phyloP scores from a whole-genome alignment of 2,888 invertebrate species.

The Thelaira solivaga region DNA sequence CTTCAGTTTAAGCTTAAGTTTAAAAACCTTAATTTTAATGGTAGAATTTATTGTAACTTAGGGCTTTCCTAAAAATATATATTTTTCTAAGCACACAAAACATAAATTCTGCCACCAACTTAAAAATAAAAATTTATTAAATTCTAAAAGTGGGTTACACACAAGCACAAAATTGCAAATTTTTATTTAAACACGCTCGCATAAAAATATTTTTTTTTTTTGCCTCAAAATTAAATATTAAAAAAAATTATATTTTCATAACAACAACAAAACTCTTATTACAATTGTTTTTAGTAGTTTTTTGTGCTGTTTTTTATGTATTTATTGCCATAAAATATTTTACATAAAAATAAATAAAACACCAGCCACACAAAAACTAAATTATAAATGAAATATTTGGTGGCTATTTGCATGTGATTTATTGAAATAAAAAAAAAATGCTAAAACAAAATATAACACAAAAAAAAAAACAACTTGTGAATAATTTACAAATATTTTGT shows the following conservation, averaged over 20 bases:
- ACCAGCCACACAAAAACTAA: conserved; percentile 29
- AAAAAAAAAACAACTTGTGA: no score
- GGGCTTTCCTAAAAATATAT: neutral
- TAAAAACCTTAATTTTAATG: no score
- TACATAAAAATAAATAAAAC: conserved; percentile 37
- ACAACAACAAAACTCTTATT: neutral
- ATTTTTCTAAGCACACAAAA: neutral
- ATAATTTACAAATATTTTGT: conserved; percentile 22
- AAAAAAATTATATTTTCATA: no score
- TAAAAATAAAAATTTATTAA: conserved; percentile 16
- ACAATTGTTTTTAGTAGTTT: conserved; percentile 33
- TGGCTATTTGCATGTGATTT: conserved; percentile 33
- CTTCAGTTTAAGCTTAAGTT: no score
- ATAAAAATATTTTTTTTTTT: no score
- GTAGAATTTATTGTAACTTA: no score
- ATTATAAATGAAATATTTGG: conserved; percentile 41
- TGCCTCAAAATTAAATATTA: no score
- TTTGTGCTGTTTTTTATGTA: neutral
- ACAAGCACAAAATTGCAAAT: conserved; percentile 9
- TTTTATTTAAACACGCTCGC: neutral
- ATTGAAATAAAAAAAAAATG: conserved; percentile 19
- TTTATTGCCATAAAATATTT: conserved; percentile 33
- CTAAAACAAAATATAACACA: conserved; percentile 3
- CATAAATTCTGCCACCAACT: neutral
- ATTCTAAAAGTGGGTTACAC: conserved; percentile 39